Conservation (phyloP, 2,113 vertebrate species). For the Hemiprocne comata region DNA sequence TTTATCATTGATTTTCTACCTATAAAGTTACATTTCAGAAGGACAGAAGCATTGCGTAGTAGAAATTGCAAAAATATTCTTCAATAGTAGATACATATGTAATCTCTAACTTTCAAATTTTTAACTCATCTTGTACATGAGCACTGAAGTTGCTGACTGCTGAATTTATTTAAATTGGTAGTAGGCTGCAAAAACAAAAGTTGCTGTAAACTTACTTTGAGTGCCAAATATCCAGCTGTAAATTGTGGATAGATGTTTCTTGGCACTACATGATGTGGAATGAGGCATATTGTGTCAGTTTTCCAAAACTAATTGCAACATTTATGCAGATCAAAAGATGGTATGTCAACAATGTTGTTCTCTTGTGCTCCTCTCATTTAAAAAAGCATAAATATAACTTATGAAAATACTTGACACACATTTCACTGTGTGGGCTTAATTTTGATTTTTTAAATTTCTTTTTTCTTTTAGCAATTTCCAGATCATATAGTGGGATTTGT, state of each 20-base stretch:
- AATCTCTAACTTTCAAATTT: not conserved
- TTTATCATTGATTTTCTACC: not conserved
- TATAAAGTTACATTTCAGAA: not conserved
- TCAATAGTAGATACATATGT: not conserved
- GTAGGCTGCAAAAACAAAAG: not conserved
- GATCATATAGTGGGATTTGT: conserved; percentile 97
- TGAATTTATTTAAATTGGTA: not conserved
- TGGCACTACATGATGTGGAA: not conserved
- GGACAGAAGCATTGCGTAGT: not conserved
- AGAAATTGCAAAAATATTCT: not conserved
- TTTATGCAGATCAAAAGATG: not conserved
- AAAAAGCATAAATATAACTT: not conserved
- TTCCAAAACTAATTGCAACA: not conserved
- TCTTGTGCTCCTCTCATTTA: not conserved
- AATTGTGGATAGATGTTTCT: not conserved
- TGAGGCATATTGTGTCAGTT: not conserved
- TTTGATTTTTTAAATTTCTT: not conserved
- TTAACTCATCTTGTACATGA: not conserved
- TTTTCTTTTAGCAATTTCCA: conserved; percentile 87
- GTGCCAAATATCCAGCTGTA: not conserved
- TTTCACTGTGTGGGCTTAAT: not conserved
- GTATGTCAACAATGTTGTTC: not conserved
- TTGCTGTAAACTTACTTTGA: not conserved
- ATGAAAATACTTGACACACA: not conserved
- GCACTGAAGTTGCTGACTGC: not conserved